These are phyloP conservation scores for Neoarius graeffei DNA, from an alignment of 2,113 vertebrate genomes.

Conservation along the genomic window DNA sequence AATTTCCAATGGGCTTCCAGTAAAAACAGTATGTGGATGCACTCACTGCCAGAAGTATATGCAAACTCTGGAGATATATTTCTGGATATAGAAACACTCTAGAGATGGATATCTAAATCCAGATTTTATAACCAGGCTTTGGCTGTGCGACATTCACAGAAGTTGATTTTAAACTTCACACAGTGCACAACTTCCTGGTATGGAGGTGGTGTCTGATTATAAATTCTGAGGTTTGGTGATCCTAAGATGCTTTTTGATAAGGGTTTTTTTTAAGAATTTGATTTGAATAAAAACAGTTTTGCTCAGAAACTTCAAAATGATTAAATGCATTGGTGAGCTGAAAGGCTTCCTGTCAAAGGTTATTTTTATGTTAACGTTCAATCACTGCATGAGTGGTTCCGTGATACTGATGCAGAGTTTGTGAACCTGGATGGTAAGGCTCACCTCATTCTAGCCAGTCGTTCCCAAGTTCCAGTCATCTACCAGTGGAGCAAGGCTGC, in stretches of 20 bases:
- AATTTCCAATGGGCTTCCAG: not conserved
- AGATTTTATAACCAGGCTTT: not conserved
- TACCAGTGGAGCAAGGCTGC: slow-evolving; percentile 92
- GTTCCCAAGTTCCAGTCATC: slow-evolving; percentile 94
- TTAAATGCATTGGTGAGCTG: no score
- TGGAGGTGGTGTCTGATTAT: not conserved
- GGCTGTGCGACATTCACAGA: not conserved
- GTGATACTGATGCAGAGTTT: slow-evolving; percentile 94
- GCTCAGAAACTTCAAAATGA: no score
- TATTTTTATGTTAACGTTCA: slow-evolving; percentile 61
- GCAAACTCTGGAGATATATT: not conserved
- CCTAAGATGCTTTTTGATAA: not conserved
- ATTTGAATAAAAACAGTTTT: no score
- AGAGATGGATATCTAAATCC: not conserved
- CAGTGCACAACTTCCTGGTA: no score
- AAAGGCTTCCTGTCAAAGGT: no score
- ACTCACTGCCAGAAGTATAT: not conserved
- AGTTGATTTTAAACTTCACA: not conserved
- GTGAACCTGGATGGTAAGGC: slow-evolving; percentile 90
- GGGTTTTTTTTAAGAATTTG: no score
- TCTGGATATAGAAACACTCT: not conserved
- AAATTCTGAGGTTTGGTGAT: not conserved
- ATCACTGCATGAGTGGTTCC: slow-evolving; percentile 95
- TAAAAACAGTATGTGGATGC: no score
- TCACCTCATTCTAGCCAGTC: slow-evolving; percentile 90